A percentile compares a stretch with the other conserved stretches of the same genome.
phyloP scores from a whole-genome alignment of 2,888 invertebrate genomes.

The Oligia latruncula region DNA sequence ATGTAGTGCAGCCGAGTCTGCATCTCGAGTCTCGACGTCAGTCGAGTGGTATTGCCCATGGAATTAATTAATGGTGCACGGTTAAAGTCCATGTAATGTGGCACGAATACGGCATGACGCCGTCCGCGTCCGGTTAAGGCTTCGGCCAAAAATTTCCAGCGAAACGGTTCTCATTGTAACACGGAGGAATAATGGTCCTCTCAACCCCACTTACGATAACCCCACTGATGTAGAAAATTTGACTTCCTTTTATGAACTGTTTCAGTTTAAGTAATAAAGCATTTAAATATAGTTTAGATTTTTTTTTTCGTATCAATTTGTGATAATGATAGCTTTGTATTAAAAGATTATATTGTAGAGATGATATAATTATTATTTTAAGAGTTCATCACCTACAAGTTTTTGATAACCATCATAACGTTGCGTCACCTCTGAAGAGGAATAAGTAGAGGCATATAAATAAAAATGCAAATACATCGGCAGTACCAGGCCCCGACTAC shows the following conservation, averaged over 20 bases:
- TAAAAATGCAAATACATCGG: neutral
- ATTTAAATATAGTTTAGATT: neutral
- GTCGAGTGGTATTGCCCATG: conserved; percentile 52
- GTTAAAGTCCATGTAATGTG: conserved; percentile 26
- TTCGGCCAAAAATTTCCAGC: conserved; percentile 43
- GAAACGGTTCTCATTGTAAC: conserved; percentile 57
- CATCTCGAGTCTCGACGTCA: conserved; percentile 38
- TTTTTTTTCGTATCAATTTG: neutral
- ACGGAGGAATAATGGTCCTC: conserved; percentile 63
- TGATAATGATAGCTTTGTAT: no score
- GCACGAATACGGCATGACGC: conserved; percentile 45
- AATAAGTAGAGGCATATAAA: neutral
- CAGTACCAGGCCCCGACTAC: conserved; percentile 15
- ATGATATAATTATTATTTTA: neutral
- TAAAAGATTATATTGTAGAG: neutral
- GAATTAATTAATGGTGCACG: conserved; percentile 34
- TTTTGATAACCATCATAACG: neutral
- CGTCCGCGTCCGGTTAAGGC: conserved; percentile 40
- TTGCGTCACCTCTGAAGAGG: neutral
- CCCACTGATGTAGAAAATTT: conserved; percentile 68
- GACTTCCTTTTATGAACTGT: conserved; percentile 60
- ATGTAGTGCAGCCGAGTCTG: conserved; percentile 54
- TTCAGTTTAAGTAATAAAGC: neutral
- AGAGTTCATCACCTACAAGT: neutral
- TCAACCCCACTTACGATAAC: conserved; percentile 7